Evolutionary conservation across 2,113 vertebrate genomes (phyloP).

Genomic region (Ifrita kowaldi): DNA sequence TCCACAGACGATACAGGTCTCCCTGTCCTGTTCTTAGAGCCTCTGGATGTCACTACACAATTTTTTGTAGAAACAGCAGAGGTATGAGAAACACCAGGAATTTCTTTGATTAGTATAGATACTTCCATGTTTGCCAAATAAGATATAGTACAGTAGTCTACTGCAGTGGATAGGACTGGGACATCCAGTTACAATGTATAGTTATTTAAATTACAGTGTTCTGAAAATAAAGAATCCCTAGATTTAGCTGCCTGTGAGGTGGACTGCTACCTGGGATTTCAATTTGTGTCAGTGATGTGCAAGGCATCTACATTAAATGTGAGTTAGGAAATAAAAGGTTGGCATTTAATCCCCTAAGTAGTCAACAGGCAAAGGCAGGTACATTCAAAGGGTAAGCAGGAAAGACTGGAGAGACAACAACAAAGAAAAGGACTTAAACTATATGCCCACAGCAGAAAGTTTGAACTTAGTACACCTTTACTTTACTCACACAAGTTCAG

Average conservation of each 20-base stretch:
- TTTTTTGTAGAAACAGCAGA: not conserved
- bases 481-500: not conserved
- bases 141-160: not conserved
- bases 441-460: not conserved
- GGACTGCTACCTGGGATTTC: accelerated
- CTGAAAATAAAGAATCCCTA: not conserved
- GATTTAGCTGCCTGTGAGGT: not conserved
- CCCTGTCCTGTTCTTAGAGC: not conserved
- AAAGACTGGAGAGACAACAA: not conserved
- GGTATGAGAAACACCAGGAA: not conserved
- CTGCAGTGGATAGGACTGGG: not conserved
- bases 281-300: not conserved
- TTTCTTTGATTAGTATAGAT: not conserved
- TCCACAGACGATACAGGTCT: not conserved
- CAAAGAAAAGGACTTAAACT: not conserved
- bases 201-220: not conserved
- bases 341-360: not conserved
- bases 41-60: not conserved
- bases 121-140: not conserved
- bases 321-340: not conserved
- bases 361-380: not conserved
- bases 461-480: not conserved
- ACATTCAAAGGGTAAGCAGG: not conserved
- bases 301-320: not conserved
- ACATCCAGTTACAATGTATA: not conserved